Conservation (phyloP, 2,113 vertebrate genomes). For the Xerus inauris region DNA sequence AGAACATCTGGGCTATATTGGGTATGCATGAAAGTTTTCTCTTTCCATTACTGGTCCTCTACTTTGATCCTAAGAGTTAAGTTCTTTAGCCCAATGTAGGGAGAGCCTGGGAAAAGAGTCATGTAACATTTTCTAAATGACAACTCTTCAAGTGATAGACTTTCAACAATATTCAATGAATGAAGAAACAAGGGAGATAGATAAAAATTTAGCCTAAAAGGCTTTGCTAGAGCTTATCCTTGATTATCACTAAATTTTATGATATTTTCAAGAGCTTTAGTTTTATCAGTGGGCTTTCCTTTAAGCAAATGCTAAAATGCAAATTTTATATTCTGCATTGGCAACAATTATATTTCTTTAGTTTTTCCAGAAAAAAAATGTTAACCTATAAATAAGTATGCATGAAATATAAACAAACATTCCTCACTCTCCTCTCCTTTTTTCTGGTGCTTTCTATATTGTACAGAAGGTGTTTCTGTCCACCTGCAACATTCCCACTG, state of each 20-base stretch:
- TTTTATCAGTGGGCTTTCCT: neutral
- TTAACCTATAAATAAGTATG: neutral
- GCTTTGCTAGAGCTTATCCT: neutral
- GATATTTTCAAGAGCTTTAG: neutral
- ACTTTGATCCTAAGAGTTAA: neutral
- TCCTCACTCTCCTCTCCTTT: neutral
- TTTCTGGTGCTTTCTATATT: neutral
- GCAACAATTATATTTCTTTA: neutral
- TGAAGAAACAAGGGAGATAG: neutral
- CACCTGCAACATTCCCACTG: neutral
- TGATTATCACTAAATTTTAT: neutral
- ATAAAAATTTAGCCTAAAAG: neutral
- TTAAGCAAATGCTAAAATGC: neutral
- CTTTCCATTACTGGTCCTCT: neutral
- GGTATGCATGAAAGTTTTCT: neutral
- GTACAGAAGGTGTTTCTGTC: neutral
- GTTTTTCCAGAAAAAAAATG: neutral
- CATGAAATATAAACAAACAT: neutral
- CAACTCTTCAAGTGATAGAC: neutral
- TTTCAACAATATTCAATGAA: neutral
- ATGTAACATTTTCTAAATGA: neutral
- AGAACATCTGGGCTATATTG: neutral
- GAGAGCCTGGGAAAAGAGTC: neutral
- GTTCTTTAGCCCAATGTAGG: neutral
- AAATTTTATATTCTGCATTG: slow-evolving; percentile 31